phyloP scores from a whole-genome alignment of 2,797 vertebrate species.

The Hydrocynus forskahlii region DNA sequence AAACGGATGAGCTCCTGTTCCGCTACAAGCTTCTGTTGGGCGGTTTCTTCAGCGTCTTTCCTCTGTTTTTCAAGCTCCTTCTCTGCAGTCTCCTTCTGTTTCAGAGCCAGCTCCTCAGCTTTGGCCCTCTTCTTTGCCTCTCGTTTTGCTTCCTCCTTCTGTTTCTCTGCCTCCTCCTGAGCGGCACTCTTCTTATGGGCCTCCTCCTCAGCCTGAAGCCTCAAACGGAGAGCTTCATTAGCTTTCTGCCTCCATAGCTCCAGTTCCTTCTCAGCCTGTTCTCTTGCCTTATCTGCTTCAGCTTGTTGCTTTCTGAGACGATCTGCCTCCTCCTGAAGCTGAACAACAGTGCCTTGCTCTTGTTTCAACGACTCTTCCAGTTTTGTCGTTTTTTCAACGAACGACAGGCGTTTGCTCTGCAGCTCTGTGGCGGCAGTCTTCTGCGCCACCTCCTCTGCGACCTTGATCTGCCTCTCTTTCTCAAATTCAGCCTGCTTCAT shows the following conservation, averaged over 20 bases:
- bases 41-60: conserved; percentile 86
- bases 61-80: conserved; percentile 91
- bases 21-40: conserved; percentile 86
- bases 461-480: conserved; percentile 87
- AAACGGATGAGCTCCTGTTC: conserved; percentile 94
- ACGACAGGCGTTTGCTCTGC: conserved; percentile 82
- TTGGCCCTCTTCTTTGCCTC: conserved; percentile 89
- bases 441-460: conserved; percentile 89
- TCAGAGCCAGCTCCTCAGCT: conserved; percentile 88
- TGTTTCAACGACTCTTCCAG: conserved; percentile 90
- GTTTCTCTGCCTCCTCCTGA: conserved; percentile 93
- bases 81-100: conserved; percentile 91
- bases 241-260: conserved; percentile 96
- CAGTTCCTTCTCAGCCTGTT: conserved; percentile 89
- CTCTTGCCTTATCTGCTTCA: conserved; percentile 84
- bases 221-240: conserved; percentile 90
- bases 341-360: conserved; percentile 86
- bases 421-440: conserved; percentile 82
- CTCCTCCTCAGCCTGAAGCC: conserved; percentile 92
- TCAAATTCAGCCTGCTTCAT: conserved; percentile 92
- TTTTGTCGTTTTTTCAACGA: conserved; percentile 82
- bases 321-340: conserved; percentile 90
- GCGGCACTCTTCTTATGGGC: conserved; percentile 90
- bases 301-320: conserved; percentile 84
- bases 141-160: conserved; percentile 90